Evolutionary conservation across 2,888 invertebrate species (phyloP), one percentile per base, ranked within the genome.

Genomic region (Cryptus viduatorius): DNA sequence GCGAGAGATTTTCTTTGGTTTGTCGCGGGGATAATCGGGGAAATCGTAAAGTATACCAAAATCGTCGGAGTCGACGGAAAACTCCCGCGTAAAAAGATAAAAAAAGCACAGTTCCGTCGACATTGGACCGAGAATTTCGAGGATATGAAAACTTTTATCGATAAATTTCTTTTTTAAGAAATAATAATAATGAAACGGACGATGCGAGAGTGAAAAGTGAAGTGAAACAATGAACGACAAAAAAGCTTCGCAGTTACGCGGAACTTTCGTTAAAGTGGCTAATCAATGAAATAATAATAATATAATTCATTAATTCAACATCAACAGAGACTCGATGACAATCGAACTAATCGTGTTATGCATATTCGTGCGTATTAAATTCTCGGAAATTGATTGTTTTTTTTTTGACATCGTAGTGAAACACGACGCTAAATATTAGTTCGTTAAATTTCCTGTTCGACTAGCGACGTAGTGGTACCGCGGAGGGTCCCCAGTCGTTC

Each of bases 11-110:
- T 29, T 14, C 42, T 5, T 1, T 14, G 61, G 37, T 5, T 44
- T 12, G 19, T 7, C 16, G 37, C 10, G 14, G n/a, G 19, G 7
- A 3, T 19, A 31, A 64, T 29, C 46, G 75, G 8, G 37, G 24
- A 75, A 75, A 75, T 64, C 64, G 48, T 10, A 31, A 48, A 75
- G 48, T 19, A 64, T 48, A 14, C 8, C 29, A 24, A 42, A 8
- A 24, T 4, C 61, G 61, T 44, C 31, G 37, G 37, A 12, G 31
- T 44, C 61, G 61, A 0, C 31, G 46, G 31, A 48, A 64, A 64
- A 75, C 48, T 73, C 73, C 73, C 73, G 73, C 73, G 61, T 73
- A 73, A 73, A 73, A 61, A 61, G 46, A 50, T 4, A 50, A n/a
- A 50, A 50, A 3, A 14, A n/a, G 0, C n/a, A n/a, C 14, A n/a